Conservation (phyloP, 1,140 invertebrate genomes). For the Yoshiicerus persimilis region DNA sequence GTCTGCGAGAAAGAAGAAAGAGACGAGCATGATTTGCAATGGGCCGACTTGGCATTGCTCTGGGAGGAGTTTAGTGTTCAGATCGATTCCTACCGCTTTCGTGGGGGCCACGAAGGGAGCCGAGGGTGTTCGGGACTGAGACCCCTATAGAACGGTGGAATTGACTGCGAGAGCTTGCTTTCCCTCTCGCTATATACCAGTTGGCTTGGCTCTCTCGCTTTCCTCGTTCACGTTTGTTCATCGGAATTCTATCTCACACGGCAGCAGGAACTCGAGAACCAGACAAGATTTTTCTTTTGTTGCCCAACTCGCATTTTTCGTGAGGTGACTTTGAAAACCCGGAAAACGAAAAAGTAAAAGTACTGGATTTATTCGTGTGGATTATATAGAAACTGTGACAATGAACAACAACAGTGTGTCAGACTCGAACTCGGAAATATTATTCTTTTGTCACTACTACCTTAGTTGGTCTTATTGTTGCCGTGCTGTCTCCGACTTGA, state of each 20-base stretch:
- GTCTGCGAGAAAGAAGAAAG: background rate
- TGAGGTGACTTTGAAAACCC: slow-evolving; percentile 2
- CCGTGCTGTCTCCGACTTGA: background rate
- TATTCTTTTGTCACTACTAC: background rate
- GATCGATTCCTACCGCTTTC: background rate
- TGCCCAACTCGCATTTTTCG: slow-evolving; percentile 14
- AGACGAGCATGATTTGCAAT: background rate
- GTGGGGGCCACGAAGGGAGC: background rate
- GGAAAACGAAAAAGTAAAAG: background rate
- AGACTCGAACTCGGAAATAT: background rate
- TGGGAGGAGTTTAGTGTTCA: background rate
- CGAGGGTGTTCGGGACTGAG: background rate
- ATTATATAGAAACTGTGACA: background rate
- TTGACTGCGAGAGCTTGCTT: background rate
- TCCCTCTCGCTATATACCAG: background rate
- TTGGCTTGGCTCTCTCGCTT: background rate
- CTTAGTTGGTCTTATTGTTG: background rate
- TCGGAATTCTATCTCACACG: slow-evolving; percentile 4
- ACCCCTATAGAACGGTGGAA: background rate
- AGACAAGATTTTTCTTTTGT: slow-evolving; percentile 5
- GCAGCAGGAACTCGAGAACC: slow-evolving; percentile 18
- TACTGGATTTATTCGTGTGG: background rate
- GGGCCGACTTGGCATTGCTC: background rate
- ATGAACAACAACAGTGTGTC: background rate
- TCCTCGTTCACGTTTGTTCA: background rate